Evolutionary conservation across 2,888 invertebrate genomes (phyloP).

Genomic region (Pachycephus smyrnensis): DNA sequence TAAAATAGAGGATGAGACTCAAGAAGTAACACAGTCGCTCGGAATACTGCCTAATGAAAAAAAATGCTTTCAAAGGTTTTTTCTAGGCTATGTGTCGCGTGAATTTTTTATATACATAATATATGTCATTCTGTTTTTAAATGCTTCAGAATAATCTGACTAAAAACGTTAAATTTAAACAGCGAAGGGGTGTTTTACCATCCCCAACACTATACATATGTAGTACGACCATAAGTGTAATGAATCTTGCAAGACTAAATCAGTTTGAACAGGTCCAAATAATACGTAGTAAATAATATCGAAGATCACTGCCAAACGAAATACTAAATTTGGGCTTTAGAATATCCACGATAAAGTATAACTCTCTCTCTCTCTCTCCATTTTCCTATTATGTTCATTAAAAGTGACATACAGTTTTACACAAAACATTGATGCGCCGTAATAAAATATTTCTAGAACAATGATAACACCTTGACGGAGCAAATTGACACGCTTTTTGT

Average conservation of each 20-base stretch:
- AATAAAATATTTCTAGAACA: neutral
- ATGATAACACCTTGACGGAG: neutral
- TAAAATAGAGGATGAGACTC: slow-evolving; percentile 16
- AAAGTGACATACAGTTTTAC: neutral
- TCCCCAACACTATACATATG: neutral
- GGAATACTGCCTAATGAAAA: neutral
- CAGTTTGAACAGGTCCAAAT: slow-evolving; percentile 36
- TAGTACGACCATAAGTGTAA: neutral
- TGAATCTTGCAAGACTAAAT: slow-evolving; percentile 20
- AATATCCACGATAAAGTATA: neutral
- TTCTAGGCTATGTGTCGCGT: neutral
- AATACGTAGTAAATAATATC: slow-evolving; percentile 32
- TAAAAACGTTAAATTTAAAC: slow-evolving; percentile 18
- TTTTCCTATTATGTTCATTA: neutral
- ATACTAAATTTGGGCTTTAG: slow-evolving; percentile 16
- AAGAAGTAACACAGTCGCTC: neutral
- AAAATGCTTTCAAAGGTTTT: neutral
- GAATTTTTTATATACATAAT: slow-evolving; percentile 36
- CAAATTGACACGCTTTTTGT: neutral
- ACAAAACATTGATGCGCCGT: neutral
- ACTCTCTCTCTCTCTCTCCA: neutral
- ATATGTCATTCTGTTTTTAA: slow-evolving; percentile 33
- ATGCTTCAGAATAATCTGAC: slow-evolving; percentile 36
- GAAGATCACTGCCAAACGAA: slow-evolving; percentile 52
- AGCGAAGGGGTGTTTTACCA: neutral